Evolutionary conservation across 2,113 vertebrate species (phyloP), one percentile per base, ranked within the genome.

Genomic region (Oncorhynchus gorbuscha): DNA sequence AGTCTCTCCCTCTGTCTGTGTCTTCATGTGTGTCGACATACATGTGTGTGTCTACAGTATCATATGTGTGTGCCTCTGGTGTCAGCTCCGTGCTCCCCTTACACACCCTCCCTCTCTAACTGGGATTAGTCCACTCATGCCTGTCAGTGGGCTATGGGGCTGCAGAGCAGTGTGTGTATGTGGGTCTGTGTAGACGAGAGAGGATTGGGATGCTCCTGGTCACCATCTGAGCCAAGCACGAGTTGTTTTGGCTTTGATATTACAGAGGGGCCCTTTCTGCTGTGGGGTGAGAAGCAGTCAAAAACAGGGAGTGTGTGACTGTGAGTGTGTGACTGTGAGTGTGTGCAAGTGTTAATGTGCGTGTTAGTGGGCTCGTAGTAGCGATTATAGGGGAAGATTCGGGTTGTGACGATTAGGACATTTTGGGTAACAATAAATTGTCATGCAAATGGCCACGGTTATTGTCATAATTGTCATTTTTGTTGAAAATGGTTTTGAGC

Each of bases 221-320:
- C 74, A 81, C 83, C 80, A 76, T 67, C 79, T 9, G 76, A 82
- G 73, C 72, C 48, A 12, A 72, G 84, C 85, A 72, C 65, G n/a
- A 82, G 70, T 75, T 51, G 78, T 75, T 79, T 73, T 70, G 72
- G 26, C 66, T 79, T 79, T 79, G 28, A 71, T 65, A 71, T 62
- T 67, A 72, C 48, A 80, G 45, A 76, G 32, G 49, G 49, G 49
- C 28, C 20, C 76, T 71, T 61, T 80, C 30, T 76, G 39, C 16
- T 55, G 51, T 55, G 14, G 51, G 51, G 51, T 55, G 51, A 55
- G 51, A 55, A 55, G 51, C 16, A 16, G 51, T 55, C 51, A 55
- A 55, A 55, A 18, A 55, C 16, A 55, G 13, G 14, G n/a, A 22
- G 59, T 45, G 39, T 66, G 18, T 74, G 45, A 12, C 39, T 73